Conservation (phyloP, 1,140 invertebrate species). For the Microplitis demolitor region DNA sequence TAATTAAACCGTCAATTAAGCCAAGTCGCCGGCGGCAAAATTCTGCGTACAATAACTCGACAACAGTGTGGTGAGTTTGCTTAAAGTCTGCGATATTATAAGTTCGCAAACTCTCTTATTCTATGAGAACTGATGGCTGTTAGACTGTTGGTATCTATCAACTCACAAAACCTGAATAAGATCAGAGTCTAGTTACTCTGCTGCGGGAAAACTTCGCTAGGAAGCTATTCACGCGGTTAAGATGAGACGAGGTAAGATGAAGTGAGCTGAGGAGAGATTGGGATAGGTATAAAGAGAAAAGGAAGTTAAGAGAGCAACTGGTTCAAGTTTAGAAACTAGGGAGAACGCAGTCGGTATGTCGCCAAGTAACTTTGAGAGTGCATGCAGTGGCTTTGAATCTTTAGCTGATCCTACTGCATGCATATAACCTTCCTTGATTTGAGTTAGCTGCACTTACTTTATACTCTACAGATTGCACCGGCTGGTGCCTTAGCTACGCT, state of each 20-base stretch:
- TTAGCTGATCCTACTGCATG: constrained; percentile 21
- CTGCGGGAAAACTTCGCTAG: not conserved
- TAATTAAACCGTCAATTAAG: constrained; percentile 47
- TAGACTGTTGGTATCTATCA: constrained; percentile 28
- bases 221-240: not conserved
- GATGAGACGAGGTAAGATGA: too few species aligned
- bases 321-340: too few species aligned
- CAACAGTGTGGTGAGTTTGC: not conserved
- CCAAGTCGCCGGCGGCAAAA: constrained; percentile 15
- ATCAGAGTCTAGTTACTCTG: too few species aligned
- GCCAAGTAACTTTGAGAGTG: constrained; percentile 50
- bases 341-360: constrained; percentile 43
- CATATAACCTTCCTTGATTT: constrained; percentile 24
- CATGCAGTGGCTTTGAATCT: constrained; percentile 1
- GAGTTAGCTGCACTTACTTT: constrained; percentile 25
- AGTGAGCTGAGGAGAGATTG: too few species aligned
- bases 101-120: constrained; percentile 11
- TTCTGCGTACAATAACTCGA: not conserved
- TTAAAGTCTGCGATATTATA: constrained; percentile 13
- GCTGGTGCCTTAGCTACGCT: constrained; percentile 20
- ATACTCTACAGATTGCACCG: too few species aligned
- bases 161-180: not conserved
- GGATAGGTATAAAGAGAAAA: too few species aligned
- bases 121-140: constrained; percentile 29
- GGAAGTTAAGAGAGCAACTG: too few species aligned